These are phyloP conservation scores for Chaetogeoica ovagalla DNA, from an alignment of 2,888 invertebrate species.

Conservation along the genomic window DNA sequence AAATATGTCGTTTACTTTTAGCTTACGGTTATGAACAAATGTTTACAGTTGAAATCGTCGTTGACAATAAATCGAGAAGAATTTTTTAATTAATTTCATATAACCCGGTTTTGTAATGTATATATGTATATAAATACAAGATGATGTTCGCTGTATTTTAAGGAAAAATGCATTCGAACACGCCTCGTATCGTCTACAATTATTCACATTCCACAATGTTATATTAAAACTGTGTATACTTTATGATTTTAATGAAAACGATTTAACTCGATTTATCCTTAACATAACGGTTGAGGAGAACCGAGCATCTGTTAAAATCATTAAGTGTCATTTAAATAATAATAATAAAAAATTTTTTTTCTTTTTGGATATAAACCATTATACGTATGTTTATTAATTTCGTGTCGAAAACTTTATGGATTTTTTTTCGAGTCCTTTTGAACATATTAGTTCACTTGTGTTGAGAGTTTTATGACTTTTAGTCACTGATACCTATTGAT, in stretches of 20 bases:
- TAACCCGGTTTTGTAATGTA: background rate
- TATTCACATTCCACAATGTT: background rate
- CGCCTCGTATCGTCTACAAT: background rate
- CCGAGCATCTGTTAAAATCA: background rate
- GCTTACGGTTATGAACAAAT: no score
- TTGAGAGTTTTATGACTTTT: background rate
- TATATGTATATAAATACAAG: no score
- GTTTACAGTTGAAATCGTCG: no score
- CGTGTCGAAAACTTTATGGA: constrained; percentile 9
- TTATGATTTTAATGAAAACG: constrained; percentile 9
- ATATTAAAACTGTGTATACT: background rate
- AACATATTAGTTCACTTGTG: background rate
- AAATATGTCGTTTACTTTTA: no score
- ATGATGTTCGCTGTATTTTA: constrained; percentile 5
- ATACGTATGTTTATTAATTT: constrained; percentile 3
- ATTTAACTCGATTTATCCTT: background rate
- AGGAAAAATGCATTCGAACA: background rate
- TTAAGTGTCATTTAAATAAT: constrained; percentile 4
- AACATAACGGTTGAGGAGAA: background rate
- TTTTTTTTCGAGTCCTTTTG: constrained; percentile 21
- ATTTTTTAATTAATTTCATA: constrained; percentile 3
- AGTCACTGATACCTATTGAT: no score
- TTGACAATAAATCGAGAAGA: background rate
- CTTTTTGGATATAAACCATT: background rate
- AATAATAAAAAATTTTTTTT: background rate